Conservation (phyloP, 2,797 vertebrate genomes). For the Eulemur albifrons region DNA sequence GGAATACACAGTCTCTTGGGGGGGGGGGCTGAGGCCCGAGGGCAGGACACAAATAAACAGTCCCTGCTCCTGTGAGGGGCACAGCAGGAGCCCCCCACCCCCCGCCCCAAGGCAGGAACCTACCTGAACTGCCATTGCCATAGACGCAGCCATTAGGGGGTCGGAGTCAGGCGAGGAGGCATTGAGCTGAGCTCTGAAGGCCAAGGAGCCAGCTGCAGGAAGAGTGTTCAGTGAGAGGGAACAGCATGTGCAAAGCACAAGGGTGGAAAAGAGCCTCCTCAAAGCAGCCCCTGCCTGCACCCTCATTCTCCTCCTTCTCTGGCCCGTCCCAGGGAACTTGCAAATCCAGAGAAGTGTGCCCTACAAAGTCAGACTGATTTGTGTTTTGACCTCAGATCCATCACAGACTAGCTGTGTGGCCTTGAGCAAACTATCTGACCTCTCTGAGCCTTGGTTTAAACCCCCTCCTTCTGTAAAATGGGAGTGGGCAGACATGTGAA, state of each 20-base stretch:
- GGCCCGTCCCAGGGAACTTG: background rate
- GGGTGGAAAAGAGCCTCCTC: too few relatives aligned
- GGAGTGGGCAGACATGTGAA: background rate
- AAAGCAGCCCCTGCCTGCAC: fast-evolving
- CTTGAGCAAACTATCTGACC: background rate
- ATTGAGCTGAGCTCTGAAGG: background rate
- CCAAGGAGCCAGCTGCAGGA: background rate
- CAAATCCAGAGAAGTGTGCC: background rate
- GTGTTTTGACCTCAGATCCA: background rate
- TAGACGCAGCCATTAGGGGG: fast-evolving
- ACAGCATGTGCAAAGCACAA: background rate
- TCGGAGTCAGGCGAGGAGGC: too few relatives aligned
- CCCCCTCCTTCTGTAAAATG: background rate
- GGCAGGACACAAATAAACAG: background rate
- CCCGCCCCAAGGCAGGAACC: too few relatives aligned
- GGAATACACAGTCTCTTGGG: background rate
- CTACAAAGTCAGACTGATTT: background rate
- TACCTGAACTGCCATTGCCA: background rate
- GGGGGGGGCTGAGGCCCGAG: background rate
- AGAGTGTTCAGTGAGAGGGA: background rate
- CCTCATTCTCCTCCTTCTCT: background rate
- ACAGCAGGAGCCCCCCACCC: background rate
- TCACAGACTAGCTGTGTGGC: background rate
- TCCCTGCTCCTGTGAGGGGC: fast-evolving
- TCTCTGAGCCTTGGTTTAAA: background rate